Evolutionary conservation across 2,888 invertebrate species (phyloP), one percentile per base, ranked within the genome.

Genomic region (Lumbricus terrestris): DNA sequence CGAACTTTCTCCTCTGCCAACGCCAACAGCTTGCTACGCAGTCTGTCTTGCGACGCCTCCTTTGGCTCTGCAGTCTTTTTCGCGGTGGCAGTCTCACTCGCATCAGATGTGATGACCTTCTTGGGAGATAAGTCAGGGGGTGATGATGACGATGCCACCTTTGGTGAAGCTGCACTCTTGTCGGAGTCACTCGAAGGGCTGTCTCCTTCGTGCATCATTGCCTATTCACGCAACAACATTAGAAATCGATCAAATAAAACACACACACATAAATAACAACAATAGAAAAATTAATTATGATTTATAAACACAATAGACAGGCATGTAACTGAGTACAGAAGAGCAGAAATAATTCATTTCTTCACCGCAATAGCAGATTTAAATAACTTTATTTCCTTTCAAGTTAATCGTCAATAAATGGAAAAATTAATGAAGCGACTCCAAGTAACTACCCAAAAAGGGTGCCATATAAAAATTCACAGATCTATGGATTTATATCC

Each of bases 31-130:
- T 89, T 89, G 37, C 34, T 89, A 38, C 89, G 37, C 6, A 89
- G 42, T 13, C 89, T 47, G n/a, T 89, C 89, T 15, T 89, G 42
- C 13, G 88, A 47, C 18, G 33, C 40, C 33, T 37, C 37, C 33
- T 40, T 33, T 33, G 47, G n/a, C 88, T 16, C 47, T 42, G n/a
- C 16, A 37, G n/a, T 11, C 91, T 93, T 47, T 35, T 85, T 85
- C 20, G 85, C 23, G 20, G 85, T 37, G 20, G 20, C 11, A 20
- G 85, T 35, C 34, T 37, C 35, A 34, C 20, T 23, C 18, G 3
- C 20, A 35, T 85, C 23, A 2, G 85, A 35, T 23, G 34, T 23
- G 23, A 16, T 5, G 37, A 35, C 37, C 23, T 23, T 85, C 23
- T 37, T 37, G 20, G 35, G 13, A 1, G 85, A 35, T 11, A 23